Evolutionary conservation across 1,140 invertebrate species (phyloP).

Genomic region (Sitophilus oryzae): DNA sequence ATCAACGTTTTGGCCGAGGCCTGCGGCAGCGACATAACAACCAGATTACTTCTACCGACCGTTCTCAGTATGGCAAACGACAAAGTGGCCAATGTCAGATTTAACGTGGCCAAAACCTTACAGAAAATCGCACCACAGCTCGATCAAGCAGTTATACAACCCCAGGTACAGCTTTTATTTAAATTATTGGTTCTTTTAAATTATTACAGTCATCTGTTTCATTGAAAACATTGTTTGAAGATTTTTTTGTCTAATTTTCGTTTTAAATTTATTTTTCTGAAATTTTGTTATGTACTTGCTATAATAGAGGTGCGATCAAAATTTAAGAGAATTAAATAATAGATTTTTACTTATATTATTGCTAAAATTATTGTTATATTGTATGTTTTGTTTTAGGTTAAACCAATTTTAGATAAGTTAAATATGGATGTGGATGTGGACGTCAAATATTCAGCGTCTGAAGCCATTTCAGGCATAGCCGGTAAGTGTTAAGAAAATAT

Average conservation of each 20-base stretch:
- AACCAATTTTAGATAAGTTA: conserved; percentile 91
- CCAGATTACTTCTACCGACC: conserved; percentile 90
- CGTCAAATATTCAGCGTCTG: conserved; percentile 96
- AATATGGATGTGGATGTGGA: conserved; percentile 93
- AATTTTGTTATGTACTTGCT: no score
- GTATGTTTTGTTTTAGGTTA: conserved; percentile 53
- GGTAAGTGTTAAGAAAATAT: no score
- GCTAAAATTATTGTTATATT: not conserved
- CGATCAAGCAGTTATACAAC: conserved; percentile 76
- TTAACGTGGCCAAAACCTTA: conserved; percentile 98
- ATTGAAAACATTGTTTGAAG: no score
- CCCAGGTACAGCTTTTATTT: conserved; percentile 61
- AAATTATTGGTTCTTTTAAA: no score
- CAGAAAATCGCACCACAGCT: conserved; percentile 90
- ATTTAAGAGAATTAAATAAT: no score
- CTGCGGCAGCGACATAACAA: conserved; percentile 89
- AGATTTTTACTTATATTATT: not conserved
- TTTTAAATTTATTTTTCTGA: no score
- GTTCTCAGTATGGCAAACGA: conserved; percentile 90
- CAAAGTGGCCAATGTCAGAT: conserved; percentile 96
- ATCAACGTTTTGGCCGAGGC: conserved; percentile 96
- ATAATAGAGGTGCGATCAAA: no score
- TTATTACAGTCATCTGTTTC: no score
- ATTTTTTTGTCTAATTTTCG: no score
- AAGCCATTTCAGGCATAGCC: conserved; percentile 84